Evolutionary conservation across 2,113 vertebrate genomes (phyloP).

Genomic region (Euleptes europaea): DNA sequence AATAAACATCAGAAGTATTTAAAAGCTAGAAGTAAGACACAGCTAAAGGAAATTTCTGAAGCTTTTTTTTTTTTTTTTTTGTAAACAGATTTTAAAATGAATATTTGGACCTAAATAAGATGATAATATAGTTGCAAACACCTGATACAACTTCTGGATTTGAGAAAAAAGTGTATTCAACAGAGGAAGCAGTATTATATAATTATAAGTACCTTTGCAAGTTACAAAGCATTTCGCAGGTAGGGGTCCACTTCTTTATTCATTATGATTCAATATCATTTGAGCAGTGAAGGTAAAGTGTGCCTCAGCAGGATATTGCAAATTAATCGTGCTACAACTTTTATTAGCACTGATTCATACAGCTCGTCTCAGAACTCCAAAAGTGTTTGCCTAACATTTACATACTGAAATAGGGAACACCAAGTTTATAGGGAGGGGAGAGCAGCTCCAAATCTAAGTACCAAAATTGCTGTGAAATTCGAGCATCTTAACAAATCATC

Average conservation of each 20-base stretch:
- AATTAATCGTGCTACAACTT: conserved; percentile 70
- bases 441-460: no score
- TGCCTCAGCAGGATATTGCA: conserved; percentile 62
- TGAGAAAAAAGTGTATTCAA: conserved; percentile 49
- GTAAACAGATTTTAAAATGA: neutral
- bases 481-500: no score
- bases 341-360: conserved; percentile 68
- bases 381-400: conserved; percentile 50
- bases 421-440: no score
- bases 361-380: conserved; percentile 59
- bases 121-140: conserved; percentile 27
- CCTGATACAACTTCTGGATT: conserved; percentile 55
- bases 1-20: neutral
- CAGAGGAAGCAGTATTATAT: conserved; percentile 63
- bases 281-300: conserved; percentile 66
- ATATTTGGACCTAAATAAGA: neutral
- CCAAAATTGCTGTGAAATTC: no score
- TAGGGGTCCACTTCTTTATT: conserved; percentile 68
- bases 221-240: conserved; percentile 66
- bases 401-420: conserved; percentile 27
- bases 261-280: conserved; percentile 72
- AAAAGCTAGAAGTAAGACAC: neutral
- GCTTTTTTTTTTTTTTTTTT: neutral
- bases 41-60: neutral
- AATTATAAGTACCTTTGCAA: conserved; percentile 66